Base-by-base conservation (phyloP, 2,888 invertebrate genomes). In the Pristionchus maxplancki region DNA sequence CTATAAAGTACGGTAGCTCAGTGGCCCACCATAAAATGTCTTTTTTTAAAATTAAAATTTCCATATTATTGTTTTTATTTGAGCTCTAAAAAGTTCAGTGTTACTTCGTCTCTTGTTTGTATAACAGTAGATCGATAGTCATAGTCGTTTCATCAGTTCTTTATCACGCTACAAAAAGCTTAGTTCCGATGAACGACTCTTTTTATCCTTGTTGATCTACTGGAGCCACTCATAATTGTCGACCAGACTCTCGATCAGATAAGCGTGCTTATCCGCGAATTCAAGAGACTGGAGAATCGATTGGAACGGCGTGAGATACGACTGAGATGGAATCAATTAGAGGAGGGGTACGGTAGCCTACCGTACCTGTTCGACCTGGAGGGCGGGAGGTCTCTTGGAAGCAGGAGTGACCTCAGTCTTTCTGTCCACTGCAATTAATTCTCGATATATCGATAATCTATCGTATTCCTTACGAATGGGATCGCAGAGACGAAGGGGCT, bases 151-250 rank as follows among this genome's bases (percentile, higher is more conserved):
- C 78, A 78, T 78, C 78, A 78, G 78, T 78, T 78, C 78, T 78
- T 78, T 78, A 78, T 78, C 44, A 44, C 78, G 78, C 78, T 78
- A 71, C 78, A 48, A 78, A 78, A 40, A 44, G 78, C 44, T 78
- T 44, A n/a, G 78, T 78, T 78, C 78, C 78, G 78, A 78, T 78
- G 78, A 78, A 78, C 78, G 44, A 78, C 44, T 78, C 78, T 78
- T 48, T 78, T 74, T 78, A 34, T 78, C 31, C 28, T 31, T 34
- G 31, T 34, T 44, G 40, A 44, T 83, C 82, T 83, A 83, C 82
- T 83, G 82, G 24, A 85, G 85, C 85, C 85, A 85, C 62, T 85
- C 85, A 64, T 85, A 85, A 24, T 85, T 85, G 24, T 85, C 85
- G 20, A 85, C 62, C 58, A 85, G 85, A 64, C 64, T 40, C 64